Evolutionary conservation across 1,140 invertebrate genomes (phyloP).

Genomic region (Panagrolaimus sp.): DNA sequence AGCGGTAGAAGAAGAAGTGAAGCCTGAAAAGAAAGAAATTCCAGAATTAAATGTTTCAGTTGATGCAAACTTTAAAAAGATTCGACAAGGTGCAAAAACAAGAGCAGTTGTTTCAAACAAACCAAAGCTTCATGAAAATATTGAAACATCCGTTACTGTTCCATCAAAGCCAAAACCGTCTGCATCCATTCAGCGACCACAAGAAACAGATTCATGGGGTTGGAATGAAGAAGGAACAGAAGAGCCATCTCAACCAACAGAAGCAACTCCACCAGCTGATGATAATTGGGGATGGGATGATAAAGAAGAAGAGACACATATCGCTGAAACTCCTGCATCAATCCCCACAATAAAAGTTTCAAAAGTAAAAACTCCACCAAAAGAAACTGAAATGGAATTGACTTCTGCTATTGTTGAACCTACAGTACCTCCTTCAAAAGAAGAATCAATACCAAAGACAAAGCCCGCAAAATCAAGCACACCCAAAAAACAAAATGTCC

Average conservation of each 20-base stretch:
- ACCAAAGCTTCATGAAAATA: too few species aligned
- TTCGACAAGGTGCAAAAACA: too few species aligned
- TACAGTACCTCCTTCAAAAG: neutral
- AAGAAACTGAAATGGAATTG: too few species aligned
- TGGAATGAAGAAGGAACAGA: constrained; percentile 8
- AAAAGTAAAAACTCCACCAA: too few species aligned
- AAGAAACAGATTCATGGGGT: constrained; percentile 12
- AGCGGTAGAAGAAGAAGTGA: neutral
- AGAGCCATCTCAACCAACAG: neutral
- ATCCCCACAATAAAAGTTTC: too few species aligned
- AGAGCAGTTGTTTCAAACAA: too few species aligned
- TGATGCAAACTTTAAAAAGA: too few species aligned
- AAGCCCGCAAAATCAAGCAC: neutral
- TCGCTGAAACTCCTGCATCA: too few species aligned
- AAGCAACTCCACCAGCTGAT: neutral
- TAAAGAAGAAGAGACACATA: neutral
- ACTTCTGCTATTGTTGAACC: neutral
- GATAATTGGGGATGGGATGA: neutral
- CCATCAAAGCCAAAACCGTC: neutral
- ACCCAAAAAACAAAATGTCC: neutral
- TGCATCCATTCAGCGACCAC: neutral
- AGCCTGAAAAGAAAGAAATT: neutral
- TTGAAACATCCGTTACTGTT: too few species aligned
- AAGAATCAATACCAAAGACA: neutral
- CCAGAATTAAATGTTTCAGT: too few species aligned